Base-by-base conservation (phyloP, 2,888 invertebrate genomes). In the Agriopis leucophaearia region DNA sequence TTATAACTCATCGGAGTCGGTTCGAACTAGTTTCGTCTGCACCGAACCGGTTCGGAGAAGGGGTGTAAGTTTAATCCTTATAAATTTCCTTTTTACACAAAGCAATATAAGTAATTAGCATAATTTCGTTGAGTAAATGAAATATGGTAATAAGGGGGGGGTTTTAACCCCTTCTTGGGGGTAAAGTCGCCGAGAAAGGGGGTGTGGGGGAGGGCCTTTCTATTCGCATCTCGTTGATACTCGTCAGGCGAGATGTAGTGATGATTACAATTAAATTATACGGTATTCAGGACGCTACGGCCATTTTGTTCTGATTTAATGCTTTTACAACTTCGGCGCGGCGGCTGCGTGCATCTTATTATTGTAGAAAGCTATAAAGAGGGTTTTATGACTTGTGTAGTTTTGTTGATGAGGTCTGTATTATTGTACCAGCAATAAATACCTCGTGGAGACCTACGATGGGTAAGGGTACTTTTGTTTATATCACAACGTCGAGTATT, bases 71-170 rank as follows among this genome's bases (percentile, higher is more conserved):
- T 91, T 93, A 94, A 94, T 94, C 93, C 92, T 93, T 93, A 94
- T 93, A 94, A 94, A 94, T 94, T 94, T 94, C 94, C 94, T 94
- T 94, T 94, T 94, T 94, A 94, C 94, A 94, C 94, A 94, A 94
- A 94, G 94, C 94, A 94, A 94, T 94, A 94, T 94, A 94, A 94
- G 92, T 94, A 94, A 94, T 94, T 94, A 94, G 93, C 94, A 94
- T 94, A 94, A 94, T 94, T 94, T 94, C 91, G 94, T 94, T 93
- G 93, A 94, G 93, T 94, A 94, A 94, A 94, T 94, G 94, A 94
- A 94, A 94, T 94, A 94, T 94, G 94, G 92, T 94, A 94, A 94
- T 94, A 88, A 94, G 93, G 92, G 91, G 91, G 18, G 88, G 88
- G 86, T 65, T 80, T 80, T 81, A 86, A 88, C 90, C 92, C 91